phyloP scores from a whole-genome alignment of 2,888 invertebrate species.

The Malachius bipustulatus region DNA sequence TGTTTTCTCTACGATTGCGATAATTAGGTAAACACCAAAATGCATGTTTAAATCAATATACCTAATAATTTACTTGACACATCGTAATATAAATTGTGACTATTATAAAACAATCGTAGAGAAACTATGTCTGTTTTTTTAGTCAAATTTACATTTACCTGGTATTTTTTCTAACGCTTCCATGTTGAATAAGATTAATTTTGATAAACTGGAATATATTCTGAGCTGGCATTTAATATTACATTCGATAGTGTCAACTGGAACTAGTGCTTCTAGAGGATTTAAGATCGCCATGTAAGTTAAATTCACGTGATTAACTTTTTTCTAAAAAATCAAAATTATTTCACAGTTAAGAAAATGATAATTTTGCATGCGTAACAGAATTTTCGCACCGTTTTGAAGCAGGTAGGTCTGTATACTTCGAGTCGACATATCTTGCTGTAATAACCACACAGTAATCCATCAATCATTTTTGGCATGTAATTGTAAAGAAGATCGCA shows the following conservation, averaged over 20 bases:
- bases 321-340: conserved; percentile 20
- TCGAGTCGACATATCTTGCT: conserved; percentile 29
- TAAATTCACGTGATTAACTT: conserved; percentile 25
- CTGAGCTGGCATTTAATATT: conserved; percentile 32
- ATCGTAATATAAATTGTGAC: too few relatives aligned
- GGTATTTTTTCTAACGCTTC: conserved; percentile 29
- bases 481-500: conserved; percentile 29
- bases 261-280: conserved; percentile 24
- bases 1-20: too few relatives aligned
- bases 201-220: conserved; percentile 29
- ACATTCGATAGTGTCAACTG: conserved; percentile 26
- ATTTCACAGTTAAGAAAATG: too few relatives aligned
- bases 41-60: too few relatives aligned
- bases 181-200: conserved; percentile 30
- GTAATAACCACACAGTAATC: conserved; percentile 29
- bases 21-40: too few relatives aligned
- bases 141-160: too few relatives aligned
- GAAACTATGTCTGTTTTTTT: too few relatives aligned
- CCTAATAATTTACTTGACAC: too few relatives aligned
- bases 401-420: conserved; percentile 28
- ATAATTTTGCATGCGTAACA: too few relatives aligned
- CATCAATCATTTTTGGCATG: conserved; percentile 29
- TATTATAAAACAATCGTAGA: too few relatives aligned
- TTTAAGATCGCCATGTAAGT: conserved; percentile 28
- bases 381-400: conserved; percentile 26